Evolutionary conservation across 2,888 invertebrate species (phyloP), one percentile per base, ranked within the genome.

Genomic region (Eupithecia subumbrata): DNA sequence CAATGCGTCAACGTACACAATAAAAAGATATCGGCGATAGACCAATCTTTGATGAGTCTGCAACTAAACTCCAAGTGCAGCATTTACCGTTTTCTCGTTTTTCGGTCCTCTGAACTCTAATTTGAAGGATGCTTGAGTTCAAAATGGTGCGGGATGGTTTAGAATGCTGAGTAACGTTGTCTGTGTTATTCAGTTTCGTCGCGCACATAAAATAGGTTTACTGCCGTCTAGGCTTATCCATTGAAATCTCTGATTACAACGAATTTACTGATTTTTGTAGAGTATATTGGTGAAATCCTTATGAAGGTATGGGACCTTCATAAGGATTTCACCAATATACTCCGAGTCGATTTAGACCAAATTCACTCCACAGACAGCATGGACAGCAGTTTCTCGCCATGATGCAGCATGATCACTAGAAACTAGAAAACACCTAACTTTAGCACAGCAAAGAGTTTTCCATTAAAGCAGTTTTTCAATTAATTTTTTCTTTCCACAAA

Each of bases 141-240:
- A 14, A 12, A 60, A 60, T 60, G 60, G 60, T 60, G 60, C 14
- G 25, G 14, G 25, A 60, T 60, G 22, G 5, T 25, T 60, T 60
- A 5, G 60, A 60, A 60, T 25, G 12, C 48, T 56, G 67, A 79
- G 74, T 76, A 45, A 80, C 81, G 80, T 76, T 81, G 82, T 79
- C 81, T n/a, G 2, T 56, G 22, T n/a, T 74, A 76, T 84, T 84
- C 82, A 86, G 82, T 85, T 84, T 82, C 79, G 71, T 77, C 75
- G 79, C 81, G 67, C 80, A 73, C 80, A 82, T 85, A 85, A 86
- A 85, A 76, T 76, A 73, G 79, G 81, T 85, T 86, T 87, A 87
- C 80, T 80, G 80, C 79, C 75, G 56, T 74, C 77, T 79, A 81
- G 9, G 22, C 11, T 22, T n/a, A 22, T n/a, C 22, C 12, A 22